phyloP scores from a whole-genome alignment of 2,113 vertebrate species.

The Puffinus mauretanicus region DNA sequence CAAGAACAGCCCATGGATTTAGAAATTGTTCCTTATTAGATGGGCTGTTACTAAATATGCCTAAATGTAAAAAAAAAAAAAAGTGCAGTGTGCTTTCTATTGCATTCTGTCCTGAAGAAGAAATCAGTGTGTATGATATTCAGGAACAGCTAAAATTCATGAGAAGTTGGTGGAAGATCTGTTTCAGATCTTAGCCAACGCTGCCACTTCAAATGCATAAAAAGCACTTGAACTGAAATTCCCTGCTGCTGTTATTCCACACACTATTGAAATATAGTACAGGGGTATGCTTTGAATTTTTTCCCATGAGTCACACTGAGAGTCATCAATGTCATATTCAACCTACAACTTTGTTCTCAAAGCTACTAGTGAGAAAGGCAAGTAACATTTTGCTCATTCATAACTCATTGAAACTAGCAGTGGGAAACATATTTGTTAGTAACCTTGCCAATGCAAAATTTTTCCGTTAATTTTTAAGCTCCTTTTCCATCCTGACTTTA shows the following conservation, averaged over 20 bases:
- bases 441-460: background rate
- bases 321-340: background rate
- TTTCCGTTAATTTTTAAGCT: background rate
- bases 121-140: background rate
- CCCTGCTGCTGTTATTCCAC: background rate
- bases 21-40: background rate
- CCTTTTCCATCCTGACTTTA: background rate
- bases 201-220: constrained; percentile 9
- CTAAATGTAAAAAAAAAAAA: background rate
- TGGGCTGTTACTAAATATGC: background rate
- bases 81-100: background rate
- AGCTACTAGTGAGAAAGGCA: background rate
- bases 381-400: background rate
- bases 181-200: background rate
- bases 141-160: background rate
- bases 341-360: background rate
- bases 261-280: background rate
- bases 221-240: background rate
- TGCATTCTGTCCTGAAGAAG: background rate
- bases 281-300: background rate
- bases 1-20: background rate
- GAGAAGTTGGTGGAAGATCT: background rate
- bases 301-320: background rate
- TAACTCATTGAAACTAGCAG: background rate
- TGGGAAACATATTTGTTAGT: background rate